Percentiles rank a stretch among this genome's conserved stretches.
Evolutionary conservation across 2,113 vertebrate genomes (phyloP).

Genomic region (Corythornis madagascariensis): DNA sequence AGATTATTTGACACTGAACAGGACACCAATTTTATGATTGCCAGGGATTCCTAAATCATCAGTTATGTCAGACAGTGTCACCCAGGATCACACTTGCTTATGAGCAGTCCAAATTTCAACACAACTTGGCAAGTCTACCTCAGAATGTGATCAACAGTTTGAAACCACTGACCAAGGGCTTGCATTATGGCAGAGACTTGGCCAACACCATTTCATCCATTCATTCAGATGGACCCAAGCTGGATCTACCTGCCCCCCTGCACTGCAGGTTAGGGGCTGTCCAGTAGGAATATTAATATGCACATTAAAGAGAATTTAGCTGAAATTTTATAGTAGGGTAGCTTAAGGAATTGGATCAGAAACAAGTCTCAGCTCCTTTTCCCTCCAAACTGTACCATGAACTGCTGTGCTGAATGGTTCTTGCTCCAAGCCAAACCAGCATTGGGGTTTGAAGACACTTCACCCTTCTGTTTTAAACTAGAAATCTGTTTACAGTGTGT

Average conservation of each 20-base stretch:
- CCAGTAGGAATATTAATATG: background rate
- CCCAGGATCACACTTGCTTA: background rate
- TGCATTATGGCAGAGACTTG: background rate
- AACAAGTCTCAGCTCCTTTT: background rate
- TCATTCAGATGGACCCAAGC: background rate
- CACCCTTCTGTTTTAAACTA: background rate
- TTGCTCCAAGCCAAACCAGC: background rate
- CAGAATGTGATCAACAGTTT: background rate
- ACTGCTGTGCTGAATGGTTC: background rate
- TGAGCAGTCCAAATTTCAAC: background rate
- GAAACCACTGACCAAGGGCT: background rate
- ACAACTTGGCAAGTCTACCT: background rate
- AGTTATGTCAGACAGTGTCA: background rate
- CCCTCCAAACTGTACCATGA: background rate
- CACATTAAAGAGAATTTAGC: background rate
- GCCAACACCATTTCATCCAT: background rate
- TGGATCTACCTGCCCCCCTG: too few species aligned
- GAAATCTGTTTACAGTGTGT: background rate
- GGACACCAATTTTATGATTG: background rate
- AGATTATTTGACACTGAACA: accelerated
- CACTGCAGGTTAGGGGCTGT: background rate
- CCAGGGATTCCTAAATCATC: background rate
- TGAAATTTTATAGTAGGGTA: background rate
- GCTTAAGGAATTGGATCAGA: background rate
- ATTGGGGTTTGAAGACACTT: background rate